Percentiles rank a stretch among this genome's conserved stretches.
Conservation (phyloP, 2,797 vertebrate genomes). For the Mareca strepera region DNA sequence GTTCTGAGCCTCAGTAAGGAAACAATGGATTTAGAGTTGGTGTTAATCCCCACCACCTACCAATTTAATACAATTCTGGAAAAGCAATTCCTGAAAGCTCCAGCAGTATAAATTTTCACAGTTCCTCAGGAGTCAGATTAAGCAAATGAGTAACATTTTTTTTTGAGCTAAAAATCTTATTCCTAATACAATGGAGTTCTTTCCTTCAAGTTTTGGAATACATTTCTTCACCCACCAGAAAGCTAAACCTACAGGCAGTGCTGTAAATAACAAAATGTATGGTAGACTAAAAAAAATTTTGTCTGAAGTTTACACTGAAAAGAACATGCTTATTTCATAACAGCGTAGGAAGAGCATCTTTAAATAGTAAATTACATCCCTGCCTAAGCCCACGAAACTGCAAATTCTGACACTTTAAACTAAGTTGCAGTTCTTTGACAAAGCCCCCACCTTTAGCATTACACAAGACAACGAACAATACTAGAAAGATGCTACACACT, state of each 20-base stretch:
- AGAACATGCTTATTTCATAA: background rate
- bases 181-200: background rate
- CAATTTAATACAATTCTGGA: background rate
- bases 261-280: background rate
- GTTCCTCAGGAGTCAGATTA: background rate
- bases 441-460: background rate
- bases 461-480: background rate
- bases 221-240: background rate
- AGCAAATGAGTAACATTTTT: background rate
- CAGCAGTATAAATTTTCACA: background rate
- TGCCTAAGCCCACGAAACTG: background rate
- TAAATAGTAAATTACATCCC: background rate
- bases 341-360: background rate
- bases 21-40: background rate
- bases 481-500: background rate
- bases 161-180: background rate
- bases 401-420: background rate
- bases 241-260: background rate
- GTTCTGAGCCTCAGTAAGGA: background rate
- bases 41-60: accelerated
- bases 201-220: background rate
- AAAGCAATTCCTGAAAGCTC: background rate
- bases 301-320: background rate
- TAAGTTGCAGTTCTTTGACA: background rate
- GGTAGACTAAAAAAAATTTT: background rate